These are phyloP conservation scores for Palythoa grandiflora DNA, from an alignment of 92 coral and sea anemone genomes.

Conservation along the genomic window DNA sequence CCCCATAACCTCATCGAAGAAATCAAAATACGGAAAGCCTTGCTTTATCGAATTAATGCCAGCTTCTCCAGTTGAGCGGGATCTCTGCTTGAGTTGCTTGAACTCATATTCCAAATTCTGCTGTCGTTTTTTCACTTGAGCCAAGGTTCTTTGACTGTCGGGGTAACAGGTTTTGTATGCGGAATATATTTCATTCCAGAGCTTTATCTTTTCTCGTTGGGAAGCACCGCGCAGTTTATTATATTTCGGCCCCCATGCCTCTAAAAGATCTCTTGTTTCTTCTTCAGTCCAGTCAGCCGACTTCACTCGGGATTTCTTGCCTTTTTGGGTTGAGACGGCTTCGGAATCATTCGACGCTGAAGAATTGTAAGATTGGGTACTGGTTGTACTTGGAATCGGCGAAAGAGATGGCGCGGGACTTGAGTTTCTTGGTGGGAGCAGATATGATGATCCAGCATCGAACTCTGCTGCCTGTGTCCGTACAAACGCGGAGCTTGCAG, in stretches of 20 bases:
- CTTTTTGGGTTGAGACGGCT: slow-evolving; percentile 9
- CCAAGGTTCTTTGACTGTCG: slow-evolving; percentile 49
- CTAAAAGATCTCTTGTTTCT: slow-evolving; percentile 5
- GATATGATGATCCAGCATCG: slow-evolving; percentile 2
- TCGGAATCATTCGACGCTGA: slow-evolving; percentile 1
- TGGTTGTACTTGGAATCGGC: slow-evolving; percentile 5
- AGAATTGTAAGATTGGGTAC: slow-evolving; percentile 4
- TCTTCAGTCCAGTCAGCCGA: background rate
- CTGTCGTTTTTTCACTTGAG: slow-evolving; percentile 58
- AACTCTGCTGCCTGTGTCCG: slow-evolving; percentile 5
- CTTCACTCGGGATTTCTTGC: slow-evolving; percentile 12
- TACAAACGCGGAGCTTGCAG: background rate
- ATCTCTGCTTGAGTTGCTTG: slow-evolving; percentile 50
- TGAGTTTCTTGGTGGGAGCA: background rate
- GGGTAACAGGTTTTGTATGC: slow-evolving; percentile 42
- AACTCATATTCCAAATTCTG: slow-evolving; percentile 62
- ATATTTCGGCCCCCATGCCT: slow-evolving; percentile 57
- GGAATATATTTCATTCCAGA: slow-evolving; percentile 64
- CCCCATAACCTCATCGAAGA: slow-evolving; percentile 58
- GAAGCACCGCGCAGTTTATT: slow-evolving; percentile 56
- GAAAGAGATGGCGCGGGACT: slow-evolving; percentile 26
- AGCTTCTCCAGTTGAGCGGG: slow-evolving; percentile 62
- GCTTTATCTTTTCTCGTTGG: slow-evolving; percentile 47
- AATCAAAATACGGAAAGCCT: slow-evolving; percentile 53
- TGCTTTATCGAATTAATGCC: slow-evolving; percentile 61